phyloP scores from a whole-genome alignment of 2,797 vertebrate genomes.

The Selene dorsalis region DNA sequence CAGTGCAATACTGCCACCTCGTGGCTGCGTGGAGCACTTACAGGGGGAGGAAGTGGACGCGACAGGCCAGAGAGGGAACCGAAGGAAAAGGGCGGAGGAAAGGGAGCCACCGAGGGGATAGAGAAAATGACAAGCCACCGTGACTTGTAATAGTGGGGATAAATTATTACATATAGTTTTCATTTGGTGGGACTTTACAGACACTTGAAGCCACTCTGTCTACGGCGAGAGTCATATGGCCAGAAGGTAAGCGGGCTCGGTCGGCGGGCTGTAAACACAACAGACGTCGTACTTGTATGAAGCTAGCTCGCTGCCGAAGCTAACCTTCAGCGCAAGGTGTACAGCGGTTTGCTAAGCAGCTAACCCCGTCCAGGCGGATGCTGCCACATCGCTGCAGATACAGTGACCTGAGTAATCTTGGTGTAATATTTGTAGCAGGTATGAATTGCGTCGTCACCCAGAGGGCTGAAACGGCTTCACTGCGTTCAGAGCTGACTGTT shows the following conservation, averaged over 20 bases:
- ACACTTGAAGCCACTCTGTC: neutral
- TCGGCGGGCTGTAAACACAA: slow-evolving; percentile 38
- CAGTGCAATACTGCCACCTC: slow-evolving; percentile 50
- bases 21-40: neutral
- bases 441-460: fast-evolving
- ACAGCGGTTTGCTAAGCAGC: slow-evolving; percentile 32
- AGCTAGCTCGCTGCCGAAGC: slow-evolving; percentile 64
- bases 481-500: neutral
- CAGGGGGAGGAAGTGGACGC: slow-evolving; percentile 65
- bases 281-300: slow-evolving; percentile 28
- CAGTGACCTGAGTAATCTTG: neutral
- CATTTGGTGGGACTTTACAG: neutral
- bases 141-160: slow-evolving; percentile 8
- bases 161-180: neutral
- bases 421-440: neutral
- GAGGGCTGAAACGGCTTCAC: neutral
- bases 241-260: slow-evolving; percentile 55
- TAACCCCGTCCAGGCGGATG: slow-evolving; percentile 15
- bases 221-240: slow-evolving; percentile 9
- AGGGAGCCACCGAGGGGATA: slow-evolving; percentile 40
- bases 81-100: slow-evolving; percentile 71
- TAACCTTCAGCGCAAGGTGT: slow-evolving; percentile 62
- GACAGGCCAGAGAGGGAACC: slow-evolving; percentile 48
- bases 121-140: slow-evolving; percentile 41
- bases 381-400: neutral